Conservation (phyloP, 2,797 vertebrate species). For the Mus minutoides region DNA sequence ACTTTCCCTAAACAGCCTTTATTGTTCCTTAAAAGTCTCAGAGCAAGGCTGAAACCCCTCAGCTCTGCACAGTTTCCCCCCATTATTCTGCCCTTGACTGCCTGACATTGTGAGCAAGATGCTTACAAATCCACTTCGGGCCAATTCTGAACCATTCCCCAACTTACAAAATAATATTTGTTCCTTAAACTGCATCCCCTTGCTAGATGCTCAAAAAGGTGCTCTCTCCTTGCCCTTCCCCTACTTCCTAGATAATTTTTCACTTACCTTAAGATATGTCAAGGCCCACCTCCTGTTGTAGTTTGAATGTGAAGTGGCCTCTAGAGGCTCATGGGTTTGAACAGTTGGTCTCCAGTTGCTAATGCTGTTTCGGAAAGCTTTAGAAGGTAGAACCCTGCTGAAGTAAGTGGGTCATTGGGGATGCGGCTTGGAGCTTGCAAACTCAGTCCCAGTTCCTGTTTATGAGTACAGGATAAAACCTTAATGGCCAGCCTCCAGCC, state of each 20-base stretch:
- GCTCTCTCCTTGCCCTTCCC: neutral
- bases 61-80: neutral
- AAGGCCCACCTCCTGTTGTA: neutral
- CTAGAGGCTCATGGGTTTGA: neutral
- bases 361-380: neutral
- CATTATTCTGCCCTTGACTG: neutral
- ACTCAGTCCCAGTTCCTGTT: neutral
- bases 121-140: neutral
- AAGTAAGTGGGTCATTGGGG: neutral
- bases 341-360: neutral
- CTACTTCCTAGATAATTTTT: neutral
- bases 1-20: neutral
- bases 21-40: neutral
- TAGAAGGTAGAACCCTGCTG: neutral
- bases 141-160: constrained; percentile 28
- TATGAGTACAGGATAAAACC: neutral
- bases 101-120: neutral
- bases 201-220: neutral
- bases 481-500: too few relatives aligned
- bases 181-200: constrained; percentile 28
- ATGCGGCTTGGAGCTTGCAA: neutral
- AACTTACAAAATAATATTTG: constrained; percentile 40
- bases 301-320: neutral
- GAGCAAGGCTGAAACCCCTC: neutral
- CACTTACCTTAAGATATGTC: neutral